Evolutionary conservation across 2,888 invertebrate genomes (phyloP).

Genomic region (Encarsia formosa): DNA sequence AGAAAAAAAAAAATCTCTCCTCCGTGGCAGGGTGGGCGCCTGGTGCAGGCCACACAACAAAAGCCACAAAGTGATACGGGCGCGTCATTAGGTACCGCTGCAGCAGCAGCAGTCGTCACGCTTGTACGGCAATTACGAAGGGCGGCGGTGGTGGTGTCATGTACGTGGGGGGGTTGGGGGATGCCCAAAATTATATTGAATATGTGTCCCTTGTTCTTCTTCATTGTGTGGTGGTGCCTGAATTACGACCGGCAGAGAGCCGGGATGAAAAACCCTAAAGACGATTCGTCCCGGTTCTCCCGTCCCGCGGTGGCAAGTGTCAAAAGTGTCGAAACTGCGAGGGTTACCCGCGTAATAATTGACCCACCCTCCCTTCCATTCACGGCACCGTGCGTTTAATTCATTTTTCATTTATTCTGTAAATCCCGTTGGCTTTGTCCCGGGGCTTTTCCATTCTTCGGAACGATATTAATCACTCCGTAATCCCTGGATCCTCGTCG

Average conservation of each 20-base stretch:
- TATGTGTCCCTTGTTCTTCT: slow-evolving; percentile 7
- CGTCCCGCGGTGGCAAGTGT: too few species aligned
- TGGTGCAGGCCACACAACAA: not conserved
- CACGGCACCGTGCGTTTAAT: too few species aligned
- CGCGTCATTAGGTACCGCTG: not conserved
- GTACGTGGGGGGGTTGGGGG: not conserved
- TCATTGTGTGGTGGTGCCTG: slow-evolving; percentile 34
- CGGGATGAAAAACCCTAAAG: slow-evolving; percentile 43
- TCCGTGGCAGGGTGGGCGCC: not conserved
- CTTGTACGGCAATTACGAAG: slow-evolving; percentile 2
- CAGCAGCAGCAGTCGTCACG: slow-evolving; percentile 4
- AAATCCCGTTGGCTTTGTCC: too few species aligned
- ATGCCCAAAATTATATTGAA: slow-evolving; percentile 11
- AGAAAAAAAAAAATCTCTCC: too few species aligned
- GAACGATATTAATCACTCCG: too few species aligned
- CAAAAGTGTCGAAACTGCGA: slow-evolving; percentile 45
- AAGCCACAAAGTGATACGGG: slow-evolving; percentile 4
- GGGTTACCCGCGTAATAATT: slow-evolving; percentile 25
- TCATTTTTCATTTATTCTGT: too few species aligned
- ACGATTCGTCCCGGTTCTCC: slow-evolving; percentile 48
- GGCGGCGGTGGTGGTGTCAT: not conserved
- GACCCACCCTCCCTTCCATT: not conserved
- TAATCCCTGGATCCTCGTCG: too few species aligned
- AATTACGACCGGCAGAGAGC: slow-evolving; percentile 39
- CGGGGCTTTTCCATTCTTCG: too few species aligned